These are phyloP conservation scores for Pluvialis apricaria DNA, from an alignment of 2,113 vertebrate species.

Conservation along the genomic window DNA sequence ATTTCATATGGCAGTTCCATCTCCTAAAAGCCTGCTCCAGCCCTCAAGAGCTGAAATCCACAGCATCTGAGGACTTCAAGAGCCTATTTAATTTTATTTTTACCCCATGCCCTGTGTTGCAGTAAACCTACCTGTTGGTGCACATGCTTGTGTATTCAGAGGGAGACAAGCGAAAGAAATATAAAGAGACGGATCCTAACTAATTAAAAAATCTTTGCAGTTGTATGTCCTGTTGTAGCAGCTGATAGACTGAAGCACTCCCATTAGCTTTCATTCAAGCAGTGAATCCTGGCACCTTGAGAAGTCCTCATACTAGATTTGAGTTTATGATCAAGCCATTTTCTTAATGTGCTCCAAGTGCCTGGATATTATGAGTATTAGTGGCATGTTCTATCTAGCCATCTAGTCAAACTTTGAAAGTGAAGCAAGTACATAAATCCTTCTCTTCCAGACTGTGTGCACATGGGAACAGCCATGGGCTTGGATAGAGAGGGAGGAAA, in stretches of 20 bases:
- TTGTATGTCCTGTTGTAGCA: not conserved
- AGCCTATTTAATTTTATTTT: not conserved
- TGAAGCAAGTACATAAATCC: not conserved
- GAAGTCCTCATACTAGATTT: not conserved
- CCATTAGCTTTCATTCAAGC: not conserved
- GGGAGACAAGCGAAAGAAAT: not conserved
- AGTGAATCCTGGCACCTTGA: not conserved
- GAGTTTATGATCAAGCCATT: not conserved
- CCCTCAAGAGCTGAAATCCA: not conserved
- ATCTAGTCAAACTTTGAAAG: not conserved
- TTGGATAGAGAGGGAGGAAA: not conserved
- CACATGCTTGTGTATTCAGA: not conserved
- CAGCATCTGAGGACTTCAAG: not conserved
- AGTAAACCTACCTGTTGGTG: not conserved
- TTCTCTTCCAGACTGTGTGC: not conserved
- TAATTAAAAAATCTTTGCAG: not conserved
- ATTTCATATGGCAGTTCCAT: not conserved
- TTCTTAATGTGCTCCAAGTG: not conserved
- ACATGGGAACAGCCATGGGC: not conserved
- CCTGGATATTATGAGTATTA: not conserved
- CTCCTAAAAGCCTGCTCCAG: not conserved
- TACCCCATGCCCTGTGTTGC: not conserved
- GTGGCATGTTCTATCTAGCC: not conserved
- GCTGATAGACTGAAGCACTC: not conserved
- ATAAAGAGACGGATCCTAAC: not conserved